These are phyloP conservation scores for Lethrus apterus DNA, from an alignment of 1,140 invertebrate genomes.

Conservation along the genomic window DNA sequence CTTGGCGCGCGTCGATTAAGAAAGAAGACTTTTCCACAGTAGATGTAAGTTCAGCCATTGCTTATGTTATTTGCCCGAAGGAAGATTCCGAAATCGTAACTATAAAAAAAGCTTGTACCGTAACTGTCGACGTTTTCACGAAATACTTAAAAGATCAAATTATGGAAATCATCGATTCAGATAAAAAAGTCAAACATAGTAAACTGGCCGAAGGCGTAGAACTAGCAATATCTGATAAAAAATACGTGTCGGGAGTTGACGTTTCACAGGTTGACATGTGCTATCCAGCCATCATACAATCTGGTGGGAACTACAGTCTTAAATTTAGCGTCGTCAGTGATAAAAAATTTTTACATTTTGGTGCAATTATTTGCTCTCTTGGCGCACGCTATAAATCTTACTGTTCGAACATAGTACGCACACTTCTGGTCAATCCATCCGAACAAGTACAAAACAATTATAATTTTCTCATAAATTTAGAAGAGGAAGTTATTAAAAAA, in stretches of 20 bases:
- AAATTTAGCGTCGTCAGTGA: constrained; percentile 95
- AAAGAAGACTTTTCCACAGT: constrained; percentile 75
- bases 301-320: constrained; percentile 92
- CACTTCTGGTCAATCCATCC: constrained; percentile 93
- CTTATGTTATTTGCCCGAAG: constrained; percentile 87
- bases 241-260: constrained; percentile 88
- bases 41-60: constrained; percentile 80
- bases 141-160: constrained; percentile 97
- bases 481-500: constrained; percentile 85
- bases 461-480: constrained; percentile 84
- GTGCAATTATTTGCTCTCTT: constrained; percentile 90
- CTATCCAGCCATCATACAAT: constrained; percentile 98
- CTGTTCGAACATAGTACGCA: constrained; percentile 97
- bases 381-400: constrained; percentile 95
- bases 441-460: constrained; percentile 79
- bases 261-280: constrained; percentile 88
- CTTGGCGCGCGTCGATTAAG: constrained; percentile 75
- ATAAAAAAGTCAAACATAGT: constrained; percentile 91
- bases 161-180: constrained; percentile 97
- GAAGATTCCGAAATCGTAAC: constrained; percentile 88
- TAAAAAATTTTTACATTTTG: constrained; percentile 92
- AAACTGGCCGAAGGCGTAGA: constrained; percentile 95
- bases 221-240: constrained; percentile 83
- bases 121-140: constrained; percentile 90
- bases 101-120: constrained; percentile 90